These are phyloP conservation scores for Pardosa pseudoannulata DNA, from an alignment of 2,888 invertebrate species.

Conservation along the genomic window DNA sequence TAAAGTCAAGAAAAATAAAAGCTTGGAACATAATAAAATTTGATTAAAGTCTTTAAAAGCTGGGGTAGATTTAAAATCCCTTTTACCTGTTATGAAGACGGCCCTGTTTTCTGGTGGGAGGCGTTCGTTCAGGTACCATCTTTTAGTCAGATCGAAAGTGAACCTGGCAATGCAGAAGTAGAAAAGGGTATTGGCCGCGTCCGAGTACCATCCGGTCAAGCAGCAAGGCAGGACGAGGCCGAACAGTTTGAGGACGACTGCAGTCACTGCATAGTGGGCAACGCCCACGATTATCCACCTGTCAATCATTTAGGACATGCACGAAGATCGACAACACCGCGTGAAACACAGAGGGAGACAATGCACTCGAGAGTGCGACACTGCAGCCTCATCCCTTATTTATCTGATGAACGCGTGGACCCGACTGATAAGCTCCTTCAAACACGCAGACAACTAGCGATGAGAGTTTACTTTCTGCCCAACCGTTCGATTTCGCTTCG, in stretches of 20 bases:
- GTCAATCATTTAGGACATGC: conserved; percentile 1
- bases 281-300: neutral
- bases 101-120: conserved; percentile 9
- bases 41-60: neutral
- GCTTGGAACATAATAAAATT: too few relatives aligned
- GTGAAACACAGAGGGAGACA: too few relatives aligned
- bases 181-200: neutral
- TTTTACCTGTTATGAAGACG: conserved; percentile 14
- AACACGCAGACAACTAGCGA: too few relatives aligned
- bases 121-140: neutral
- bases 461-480: too few relatives aligned
- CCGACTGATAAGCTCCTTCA: too few relatives aligned
- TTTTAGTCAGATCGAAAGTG: neutral
- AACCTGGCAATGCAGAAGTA: neutral
- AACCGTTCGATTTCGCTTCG: too few relatives aligned
- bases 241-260: neutral
- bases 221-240: neutral
- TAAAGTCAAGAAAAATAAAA: too few relatives aligned
- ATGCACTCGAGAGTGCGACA: neutral
- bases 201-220: neutral
- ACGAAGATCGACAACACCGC: too few relatives aligned
- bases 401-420: too few relatives aligned
- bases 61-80: neutral
- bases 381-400: too few relatives aligned
- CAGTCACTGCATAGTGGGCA: neutral